Base-by-base conservation (phyloP, 2,113 vertebrate genomes). In the Nicator chloris region DNA sequence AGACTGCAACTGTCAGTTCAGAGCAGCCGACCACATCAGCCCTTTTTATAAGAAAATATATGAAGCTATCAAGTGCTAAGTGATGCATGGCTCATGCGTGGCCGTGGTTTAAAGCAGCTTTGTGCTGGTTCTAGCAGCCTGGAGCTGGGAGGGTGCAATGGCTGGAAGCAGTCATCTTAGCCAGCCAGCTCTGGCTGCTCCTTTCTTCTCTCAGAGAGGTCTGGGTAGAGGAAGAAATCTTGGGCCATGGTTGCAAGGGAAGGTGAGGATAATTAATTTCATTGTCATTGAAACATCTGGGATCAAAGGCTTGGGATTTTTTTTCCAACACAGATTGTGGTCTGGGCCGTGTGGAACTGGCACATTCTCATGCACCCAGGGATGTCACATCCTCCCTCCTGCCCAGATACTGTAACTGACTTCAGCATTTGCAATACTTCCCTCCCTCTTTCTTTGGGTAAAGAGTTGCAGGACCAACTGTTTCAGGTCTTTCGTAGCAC, bases 1-100 rank as follows among this genome's bases (percentile, higher is more conserved):
- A 92, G 95, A 94, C 88, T 86, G 76, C 82, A 90, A 78, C 47
- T 90, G 94, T 90, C 95, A 94, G 94, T 86, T 93, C 92, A 93
- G 76, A 93, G 64, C 76, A 77, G 57, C 63, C 30, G 63, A 95
- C 85, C 80, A 86, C 88, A 92, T 88, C 79, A 92, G 91, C 80
- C 47, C 42, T 88, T 66, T 95, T 96, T 60, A 81, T 86, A 93
- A 90, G 68, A 94, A 93, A 95, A 93, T 90, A 95, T 51, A 93
- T 63, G 82, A 97, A 94, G 39, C 91, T 73, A 96, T 66, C 68
- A 90, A 83, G 50, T 47, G 76, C 42, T 86, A 72, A 94, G 57
- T 88, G 86, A 82, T 93, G 31, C 82, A 76, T 51, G 45, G 81
- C 49, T 91, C 37, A 95, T 51, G 70, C 61, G 11, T 19, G 53